Conservation (phyloP, 2,888 invertebrate genomes). For the Disparrhopalites patrizii region DNA sequence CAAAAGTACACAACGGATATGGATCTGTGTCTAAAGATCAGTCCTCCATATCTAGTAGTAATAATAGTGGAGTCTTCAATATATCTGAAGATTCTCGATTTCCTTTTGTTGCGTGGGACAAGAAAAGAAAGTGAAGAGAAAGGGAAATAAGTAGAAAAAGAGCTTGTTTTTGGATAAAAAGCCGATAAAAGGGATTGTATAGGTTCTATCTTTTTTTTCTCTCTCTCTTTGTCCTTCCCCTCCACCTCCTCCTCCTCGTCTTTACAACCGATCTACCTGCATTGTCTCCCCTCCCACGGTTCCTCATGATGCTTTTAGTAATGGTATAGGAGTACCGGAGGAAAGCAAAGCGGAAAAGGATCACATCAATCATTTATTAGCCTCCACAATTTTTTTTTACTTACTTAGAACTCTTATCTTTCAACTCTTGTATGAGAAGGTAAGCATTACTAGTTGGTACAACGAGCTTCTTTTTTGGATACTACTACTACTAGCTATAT, state of each 20-base stretch:
- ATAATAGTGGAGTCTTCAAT: no score
- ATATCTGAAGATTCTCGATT: no score
- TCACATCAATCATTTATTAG: slow-evolving; percentile 5
- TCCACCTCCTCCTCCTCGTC: background rate
- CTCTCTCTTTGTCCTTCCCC: background rate
- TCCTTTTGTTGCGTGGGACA: no score
- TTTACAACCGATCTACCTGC: background rate
- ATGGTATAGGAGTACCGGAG: background rate
- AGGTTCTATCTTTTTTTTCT: background rate
- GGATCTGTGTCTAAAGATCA: no score
- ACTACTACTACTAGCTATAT: no score
- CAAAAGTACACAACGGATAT: no score
- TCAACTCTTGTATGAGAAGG: no score
- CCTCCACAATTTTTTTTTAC: no score
- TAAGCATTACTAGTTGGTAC: no score
- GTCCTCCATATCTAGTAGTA: no score
- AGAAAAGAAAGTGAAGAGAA: background rate
- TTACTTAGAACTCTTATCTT: no score
- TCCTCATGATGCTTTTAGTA: background rate
- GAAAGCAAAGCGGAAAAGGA: slow-evolving; percentile 10
- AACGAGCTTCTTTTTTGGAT: no score
- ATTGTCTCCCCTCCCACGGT: slow-evolving; percentile 6
- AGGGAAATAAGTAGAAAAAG: background rate
- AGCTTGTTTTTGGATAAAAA: background rate
- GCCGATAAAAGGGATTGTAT: background rate